Conservation (phyloP, 1,140 invertebrate genomes). For the Atta cephalotes region DNA sequence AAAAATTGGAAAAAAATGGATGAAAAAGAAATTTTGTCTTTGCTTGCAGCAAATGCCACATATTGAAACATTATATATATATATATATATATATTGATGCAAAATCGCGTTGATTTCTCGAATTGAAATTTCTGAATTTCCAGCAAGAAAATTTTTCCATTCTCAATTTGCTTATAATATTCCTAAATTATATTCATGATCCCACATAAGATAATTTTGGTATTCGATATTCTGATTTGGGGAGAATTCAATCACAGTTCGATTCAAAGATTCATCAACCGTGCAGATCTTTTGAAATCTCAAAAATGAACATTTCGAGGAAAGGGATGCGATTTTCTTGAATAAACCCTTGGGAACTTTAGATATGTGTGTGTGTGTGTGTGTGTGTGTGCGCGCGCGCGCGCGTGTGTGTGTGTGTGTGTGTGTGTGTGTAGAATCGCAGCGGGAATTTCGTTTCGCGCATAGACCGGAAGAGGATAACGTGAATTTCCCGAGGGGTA, state of each 20-base stretch:
- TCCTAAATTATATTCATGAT: background rate
- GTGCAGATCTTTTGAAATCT: background rate
- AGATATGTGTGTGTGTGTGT: too few relatives aligned
- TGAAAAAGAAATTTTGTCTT: background rate
- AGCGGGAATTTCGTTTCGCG: conserved; percentile 37
- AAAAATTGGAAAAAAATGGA: background rate
- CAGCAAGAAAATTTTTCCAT: background rate
- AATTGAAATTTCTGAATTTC: background rate
- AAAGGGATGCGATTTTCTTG: background rate
- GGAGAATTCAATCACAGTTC: background rate
- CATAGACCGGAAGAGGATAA: conserved; percentile 42
- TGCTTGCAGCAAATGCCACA: background rate
- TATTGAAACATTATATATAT: background rate
- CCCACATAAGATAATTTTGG: too few relatives aligned
- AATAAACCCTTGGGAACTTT: background rate
- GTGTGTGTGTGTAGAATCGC: background rate
- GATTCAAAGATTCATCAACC: conserved; percentile 14
- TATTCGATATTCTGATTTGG: background rate
- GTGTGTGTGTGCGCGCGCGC: too few relatives aligned
- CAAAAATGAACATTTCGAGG: conserved; percentile 18
- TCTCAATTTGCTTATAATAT: background rate
- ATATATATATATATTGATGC: background rate
- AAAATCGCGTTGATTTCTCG: background rate
- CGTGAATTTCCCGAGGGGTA: conserved; percentile 44
- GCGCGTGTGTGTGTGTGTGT: too few relatives aligned